Conservation (phyloP, 1,140 invertebrate genomes). For the Euura lappo region DNA sequence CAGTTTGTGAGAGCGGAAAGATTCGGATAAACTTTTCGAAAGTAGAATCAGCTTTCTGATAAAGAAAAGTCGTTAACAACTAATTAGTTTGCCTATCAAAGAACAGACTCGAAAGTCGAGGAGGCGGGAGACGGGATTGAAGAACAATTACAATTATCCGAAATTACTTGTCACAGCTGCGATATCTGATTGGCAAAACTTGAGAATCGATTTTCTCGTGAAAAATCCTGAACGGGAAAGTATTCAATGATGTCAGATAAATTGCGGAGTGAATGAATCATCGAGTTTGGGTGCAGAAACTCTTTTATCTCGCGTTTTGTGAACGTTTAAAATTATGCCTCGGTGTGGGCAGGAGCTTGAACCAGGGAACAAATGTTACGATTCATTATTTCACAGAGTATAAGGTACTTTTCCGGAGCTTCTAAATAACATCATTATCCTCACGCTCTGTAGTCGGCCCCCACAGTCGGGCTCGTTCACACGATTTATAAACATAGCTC, state of each 20-base stretch:
- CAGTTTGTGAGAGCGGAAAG: neutral
- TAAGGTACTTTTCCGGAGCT: neutral
- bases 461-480: constrained; percentile 2
- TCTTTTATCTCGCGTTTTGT: no score
- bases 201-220: no score
- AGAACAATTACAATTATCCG: neutral
- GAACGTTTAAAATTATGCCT: no score
- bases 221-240: no score
- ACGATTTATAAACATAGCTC: constrained; percentile 15
- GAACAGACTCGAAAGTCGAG: neutral
- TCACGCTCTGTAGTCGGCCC: neutral
- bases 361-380: neutral
- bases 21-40: neutral
- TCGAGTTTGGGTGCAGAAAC: no score
- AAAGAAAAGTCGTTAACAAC: constrained; percentile 9
- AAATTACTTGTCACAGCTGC: no score
- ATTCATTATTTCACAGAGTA: constrained; percentile 9
- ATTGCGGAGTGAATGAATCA: no score
- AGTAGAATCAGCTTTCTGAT: constrained; percentile 14
- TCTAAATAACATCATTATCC: constrained; percentile 15
- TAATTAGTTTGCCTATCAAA: neutral
- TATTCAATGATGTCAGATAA: no score
- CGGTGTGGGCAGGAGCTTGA: no score
- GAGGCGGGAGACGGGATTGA: neutral
- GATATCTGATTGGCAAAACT: no score